phyloP scores from a whole-genome alignment of 2,797 vertebrate species.

The Buceros bicornis region DNA sequence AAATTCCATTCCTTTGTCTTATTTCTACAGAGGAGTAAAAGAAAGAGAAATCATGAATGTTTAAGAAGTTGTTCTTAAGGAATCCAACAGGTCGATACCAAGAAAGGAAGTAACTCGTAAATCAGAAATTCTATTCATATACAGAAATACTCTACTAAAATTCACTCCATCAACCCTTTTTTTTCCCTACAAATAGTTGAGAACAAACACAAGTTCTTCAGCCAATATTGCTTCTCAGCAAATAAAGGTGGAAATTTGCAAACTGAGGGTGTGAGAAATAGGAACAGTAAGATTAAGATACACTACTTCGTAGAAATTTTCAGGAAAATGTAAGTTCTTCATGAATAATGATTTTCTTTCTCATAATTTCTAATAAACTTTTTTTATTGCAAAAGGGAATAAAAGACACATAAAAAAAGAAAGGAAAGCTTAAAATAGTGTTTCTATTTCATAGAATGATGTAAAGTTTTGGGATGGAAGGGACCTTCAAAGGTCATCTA shows the following conservation, averaged over 20 bases:
- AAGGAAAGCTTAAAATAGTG: not conserved
- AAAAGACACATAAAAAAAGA: not conserved
- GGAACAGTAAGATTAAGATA: not conserved
- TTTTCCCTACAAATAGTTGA: not conserved
- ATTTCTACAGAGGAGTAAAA: not conserved
- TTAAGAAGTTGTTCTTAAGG: not conserved
- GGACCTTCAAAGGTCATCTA: too few species aligned
- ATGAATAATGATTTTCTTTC: not conserved
- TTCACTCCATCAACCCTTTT: not conserved
- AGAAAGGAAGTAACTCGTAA: not conserved
- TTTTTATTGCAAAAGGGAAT: not conserved
- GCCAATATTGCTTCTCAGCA: not conserved
- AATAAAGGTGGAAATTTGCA: not conserved
- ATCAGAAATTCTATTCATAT: not conserved
- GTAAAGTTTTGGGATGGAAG: too few species aligned
- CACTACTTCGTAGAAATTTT: not conserved
- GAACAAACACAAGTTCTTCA: not conserved
- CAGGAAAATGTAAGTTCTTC: not conserved
- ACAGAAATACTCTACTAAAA: not conserved
- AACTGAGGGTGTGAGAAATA: not conserved
- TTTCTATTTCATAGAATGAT: not conserved
- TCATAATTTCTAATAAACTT: not conserved
- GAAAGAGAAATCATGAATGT: not conserved
- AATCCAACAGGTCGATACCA: not conserved
- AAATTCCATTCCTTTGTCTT: not conserved